Base-by-base conservation (phyloP, 2,888 invertebrate species). In the Aphidius colemani region DNA sequence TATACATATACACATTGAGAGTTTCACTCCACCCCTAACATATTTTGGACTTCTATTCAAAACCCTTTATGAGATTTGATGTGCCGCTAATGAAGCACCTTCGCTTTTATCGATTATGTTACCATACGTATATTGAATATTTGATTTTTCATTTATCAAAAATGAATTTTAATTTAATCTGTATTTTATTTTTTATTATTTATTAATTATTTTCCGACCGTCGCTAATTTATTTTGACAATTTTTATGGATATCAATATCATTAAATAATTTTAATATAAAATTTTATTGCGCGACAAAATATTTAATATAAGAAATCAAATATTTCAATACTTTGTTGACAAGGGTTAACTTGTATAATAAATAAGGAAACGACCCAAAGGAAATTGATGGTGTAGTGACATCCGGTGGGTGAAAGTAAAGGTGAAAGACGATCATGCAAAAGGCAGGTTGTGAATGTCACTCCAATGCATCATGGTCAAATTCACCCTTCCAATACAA, bases 61-160 rank as follows among this genome's bases (percentile, higher is more conserved):
- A 53, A 59, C 67, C 73, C 75, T 78, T 75, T 77, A 75, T 74
- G 71, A 72, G 74, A 74, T 74, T 75, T 72, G 67, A 68, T 71
- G 71, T 70, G 71, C 71, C 71, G 71, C 73, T 78, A 78, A 78
- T 77, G 77, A 78, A 74, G 70, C 71, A 69, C 69, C 65, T 53
- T 66, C 49, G 57, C 41, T 53, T 49, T 48, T 57, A 46, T 48
- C 46, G 51, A 60, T 60, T 41, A 10, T 51, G 56, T 57, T 48
- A 13, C 11, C 49, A 43, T 48, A 48, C 41, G n/a, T 50, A 48
- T 45, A 48, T 45, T 50, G 53, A 18, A 18, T 18, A 18, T 18
- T 18, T 18, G 13, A 18, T 18, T 18, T 18, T 18, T 18, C 13
- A 18, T 18, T 18, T 18, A 18, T 18, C 2, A 18, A 18, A 18